Evolutionary conservation across 2,888 invertebrate species (phyloP), one percentile per base, ranked within the genome.

Genomic region (Nomada flava): DNA sequence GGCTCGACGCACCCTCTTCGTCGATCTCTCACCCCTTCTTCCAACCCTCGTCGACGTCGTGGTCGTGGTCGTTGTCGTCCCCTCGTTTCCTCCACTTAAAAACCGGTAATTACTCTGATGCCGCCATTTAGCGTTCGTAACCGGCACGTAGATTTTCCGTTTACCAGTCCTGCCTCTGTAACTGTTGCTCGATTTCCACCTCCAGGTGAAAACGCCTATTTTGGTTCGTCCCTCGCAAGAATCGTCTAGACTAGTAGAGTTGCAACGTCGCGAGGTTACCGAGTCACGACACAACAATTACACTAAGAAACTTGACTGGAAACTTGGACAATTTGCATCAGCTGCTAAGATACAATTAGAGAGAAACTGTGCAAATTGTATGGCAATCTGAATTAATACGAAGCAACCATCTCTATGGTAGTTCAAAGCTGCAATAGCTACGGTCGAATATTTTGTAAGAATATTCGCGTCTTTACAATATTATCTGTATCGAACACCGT

Each of bases 81-180:
- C 86, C 87, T 88, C 88, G 86, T 88, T 90, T 89, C 89, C 86
- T 89, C 87, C 82, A 85, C 86, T 89, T 90, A 90, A 91, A 90
- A 90, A 90, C 91, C 88, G 88, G 90, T 87, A 90, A 90, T 91
- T 89, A 91, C 89, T 84, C 78, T 80, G 87, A 90, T 86, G 87
- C 86, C 80, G 86, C 84, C 84, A 90, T 90, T 89, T 89, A 90
- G 86, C 86, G 82, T 86, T 85, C 86, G 84, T 78, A 72, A 57
- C 71, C 57, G 63, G 55, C 60, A 71, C 64, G 79, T 59, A 72
- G 76, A 69, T 86, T 86, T 83, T 86, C 82, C 79, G 79, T 82
- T 84, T 80, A 79, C 72, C 75, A 71, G 64, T 75, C 71, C 53
- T 84, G 75, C 81, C 79, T 78, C 63, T 18, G 83, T 72, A 72